These are phyloP conservation scores for Drosophila parabipectinata DNA, from an alignment of 1,140 invertebrate species.

Conservation along the genomic window DNA sequence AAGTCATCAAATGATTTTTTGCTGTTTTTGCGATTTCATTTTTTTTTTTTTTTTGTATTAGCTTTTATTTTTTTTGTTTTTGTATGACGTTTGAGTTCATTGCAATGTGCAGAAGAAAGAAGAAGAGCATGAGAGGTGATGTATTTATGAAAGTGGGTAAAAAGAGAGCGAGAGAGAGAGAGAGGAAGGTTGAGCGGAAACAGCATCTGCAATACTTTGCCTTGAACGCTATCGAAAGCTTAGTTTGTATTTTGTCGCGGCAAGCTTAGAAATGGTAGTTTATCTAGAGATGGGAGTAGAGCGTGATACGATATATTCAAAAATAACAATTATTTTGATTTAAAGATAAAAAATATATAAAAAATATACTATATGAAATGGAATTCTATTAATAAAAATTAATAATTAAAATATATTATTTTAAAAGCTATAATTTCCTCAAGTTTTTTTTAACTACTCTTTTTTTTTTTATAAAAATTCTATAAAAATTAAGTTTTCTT, in stretches of 20 bases:
- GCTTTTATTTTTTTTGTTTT: neutral
- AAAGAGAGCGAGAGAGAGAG: neutral
- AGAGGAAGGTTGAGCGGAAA: neutral
- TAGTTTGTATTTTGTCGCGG: slow-evolving; percentile 11
- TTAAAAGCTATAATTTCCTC: too few species aligned
- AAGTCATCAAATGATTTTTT: slow-evolving; percentile 64
- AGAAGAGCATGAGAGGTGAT: neutral
- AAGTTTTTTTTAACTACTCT: too few species aligned
- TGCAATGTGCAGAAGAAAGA: slow-evolving; percentile 31
- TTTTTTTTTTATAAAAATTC: too few species aligned
- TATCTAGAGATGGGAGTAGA: too few species aligned
- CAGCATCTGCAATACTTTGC: slow-evolving; percentile 1
- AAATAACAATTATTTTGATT: too few species aligned
- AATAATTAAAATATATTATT: too few species aligned
- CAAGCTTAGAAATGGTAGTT: slow-evolving; percentile 19
- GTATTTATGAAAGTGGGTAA: neutral
- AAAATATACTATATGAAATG: too few species aligned
- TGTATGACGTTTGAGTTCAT: slow-evolving; percentile 14
- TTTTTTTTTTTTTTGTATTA: slow-evolving; percentile 4
- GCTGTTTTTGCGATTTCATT: slow-evolving; percentile 19
- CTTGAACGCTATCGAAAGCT: slow-evolving; percentile 16
- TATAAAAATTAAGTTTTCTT: too few species aligned
- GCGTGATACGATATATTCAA: too few species aligned
- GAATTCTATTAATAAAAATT: too few species aligned
- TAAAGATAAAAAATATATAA: too few species aligned